Evolutionary conservation across 1,140 invertebrate species (phyloP).

Genomic region (Diprion similis): DNA sequence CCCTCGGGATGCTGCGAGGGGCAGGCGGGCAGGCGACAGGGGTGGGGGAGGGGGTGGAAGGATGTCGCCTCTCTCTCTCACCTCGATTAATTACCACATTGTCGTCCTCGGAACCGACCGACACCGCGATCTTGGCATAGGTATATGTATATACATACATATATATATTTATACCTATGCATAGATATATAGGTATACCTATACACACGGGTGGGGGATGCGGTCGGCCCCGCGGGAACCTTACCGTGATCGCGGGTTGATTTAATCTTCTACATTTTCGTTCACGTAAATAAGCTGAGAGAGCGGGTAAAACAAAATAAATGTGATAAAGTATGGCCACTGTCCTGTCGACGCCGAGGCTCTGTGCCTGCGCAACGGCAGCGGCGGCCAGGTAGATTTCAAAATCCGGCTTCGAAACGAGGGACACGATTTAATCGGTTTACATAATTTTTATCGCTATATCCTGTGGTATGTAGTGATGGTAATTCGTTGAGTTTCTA

Average conservation of each 20-base stretch:
- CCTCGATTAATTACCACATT: conserved; percentile 64
- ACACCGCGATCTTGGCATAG: not conserved
- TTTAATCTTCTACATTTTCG: conserved; percentile 52
- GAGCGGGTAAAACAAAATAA: not conserved
- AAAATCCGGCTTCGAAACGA: too few relatives aligned
- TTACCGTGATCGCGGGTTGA: conserved; percentile 41
- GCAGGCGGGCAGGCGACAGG: conserved; percentile 23
- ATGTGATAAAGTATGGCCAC: not conserved
- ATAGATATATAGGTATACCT: too few relatives aligned
- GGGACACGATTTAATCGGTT: too few relatives aligned
- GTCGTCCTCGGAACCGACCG: conserved; percentile 39
- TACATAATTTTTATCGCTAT: too few relatives aligned
- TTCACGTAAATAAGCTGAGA: conserved; percentile 13
- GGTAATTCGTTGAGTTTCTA: too few relatives aligned
- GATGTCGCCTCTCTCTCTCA: conserved; percentile 48
- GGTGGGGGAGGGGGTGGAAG: conserved; percentile 22
- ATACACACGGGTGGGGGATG: not conserved
- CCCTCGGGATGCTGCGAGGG: conserved; percentile 15
- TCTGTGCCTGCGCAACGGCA: too few relatives aligned
- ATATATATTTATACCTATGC: too few relatives aligned
- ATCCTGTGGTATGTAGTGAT: too few relatives aligned
- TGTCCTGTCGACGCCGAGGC: not conserved
- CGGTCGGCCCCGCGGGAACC: conserved; percentile 42
- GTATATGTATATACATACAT: too few relatives aligned
- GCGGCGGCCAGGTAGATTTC: too few relatives aligned